Percentiles rank a stretch among this genome's conserved stretches.
Conservation (phyloP, 1,140 invertebrate genomes). For the Monochamus saltuarius region DNA sequence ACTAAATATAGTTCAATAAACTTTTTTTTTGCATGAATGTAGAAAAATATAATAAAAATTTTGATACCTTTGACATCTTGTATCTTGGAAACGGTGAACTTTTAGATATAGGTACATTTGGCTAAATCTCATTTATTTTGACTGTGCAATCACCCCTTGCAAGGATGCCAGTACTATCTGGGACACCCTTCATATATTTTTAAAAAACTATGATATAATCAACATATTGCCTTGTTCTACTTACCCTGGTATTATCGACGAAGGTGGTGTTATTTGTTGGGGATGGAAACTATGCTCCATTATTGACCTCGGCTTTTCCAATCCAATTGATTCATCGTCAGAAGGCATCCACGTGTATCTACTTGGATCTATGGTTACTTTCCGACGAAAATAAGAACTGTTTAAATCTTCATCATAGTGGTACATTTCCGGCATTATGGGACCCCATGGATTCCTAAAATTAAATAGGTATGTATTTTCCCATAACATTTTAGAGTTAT, state of each 20-base stretch:
- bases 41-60: no score
- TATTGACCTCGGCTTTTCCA: slow-evolving; percentile 66
- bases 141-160: no score
- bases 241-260: slow-evolving; percentile 36
- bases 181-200: no score
- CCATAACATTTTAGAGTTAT: no score
- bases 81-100: no score
- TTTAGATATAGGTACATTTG: no score
- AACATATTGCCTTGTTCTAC: slow-evolving; percentile 4
- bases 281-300: slow-evolving; percentile 36
- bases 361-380: slow-evolving; percentile 74
- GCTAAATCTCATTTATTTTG: no score
- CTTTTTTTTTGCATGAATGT: no score
- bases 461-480: not conserved
- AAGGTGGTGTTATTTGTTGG: slow-evolving; percentile 30
- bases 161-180: no score
- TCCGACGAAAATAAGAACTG: slow-evolving; percentile 73
- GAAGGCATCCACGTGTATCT: slow-evolving; percentile 74
- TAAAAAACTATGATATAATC: no score
- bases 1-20: no score
- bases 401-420: slow-evolving; percentile 69
- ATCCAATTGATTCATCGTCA: slow-evolving; percentile 69
- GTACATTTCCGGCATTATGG: slow-evolving; percentile 57
- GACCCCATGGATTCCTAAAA: slow-evolving; percentile 58
- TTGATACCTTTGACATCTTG: no score